These are phyloP conservation scores for Exocentrus adspersus DNA, from an alignment of 2,888 invertebrate genomes.

Conservation along the genomic window DNA sequence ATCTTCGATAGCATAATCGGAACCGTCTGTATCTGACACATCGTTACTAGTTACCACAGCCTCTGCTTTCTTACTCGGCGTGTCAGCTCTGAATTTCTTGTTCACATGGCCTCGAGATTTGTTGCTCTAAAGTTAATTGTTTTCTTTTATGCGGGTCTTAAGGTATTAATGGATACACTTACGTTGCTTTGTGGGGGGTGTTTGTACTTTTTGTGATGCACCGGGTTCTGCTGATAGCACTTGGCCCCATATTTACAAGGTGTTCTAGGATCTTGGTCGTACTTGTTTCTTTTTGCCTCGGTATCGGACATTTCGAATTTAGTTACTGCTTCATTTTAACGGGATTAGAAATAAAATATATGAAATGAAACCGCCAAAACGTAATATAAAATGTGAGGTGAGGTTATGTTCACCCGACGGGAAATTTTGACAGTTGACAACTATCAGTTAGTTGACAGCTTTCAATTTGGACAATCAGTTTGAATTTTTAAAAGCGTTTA, in stretches of 20 bases:
- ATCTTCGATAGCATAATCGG: conserved; percentile 26
- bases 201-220: conserved; percentile 78
- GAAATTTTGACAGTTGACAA: no score
- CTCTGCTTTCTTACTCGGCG: neutral
- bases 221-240: conserved; percentile 85
- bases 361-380: no score
- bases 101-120: conserved; percentile 24
- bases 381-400: no score
- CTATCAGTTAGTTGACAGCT: no score
- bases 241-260: conserved; percentile 81
- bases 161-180: neutral
- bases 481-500: no score
- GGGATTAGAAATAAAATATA: no score
- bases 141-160: neutral
- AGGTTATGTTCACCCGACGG: no score
- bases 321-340: no score
- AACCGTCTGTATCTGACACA: conserved; percentile 46
- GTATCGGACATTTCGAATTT: conserved; percentile 15
- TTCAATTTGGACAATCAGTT: no score
- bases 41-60: conserved; percentile 35
- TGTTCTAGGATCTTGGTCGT: conserved; percentile 61
- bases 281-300: conserved; percentile 37
- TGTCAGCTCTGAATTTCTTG: conserved; percentile 33
- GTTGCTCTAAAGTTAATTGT: conserved; percentile 28
- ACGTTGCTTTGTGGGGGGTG: conserved; percentile 71